Evolutionary conservation across 1,140 invertebrate genomes (phyloP).

Genomic region (Danaus melanippus): DNA sequence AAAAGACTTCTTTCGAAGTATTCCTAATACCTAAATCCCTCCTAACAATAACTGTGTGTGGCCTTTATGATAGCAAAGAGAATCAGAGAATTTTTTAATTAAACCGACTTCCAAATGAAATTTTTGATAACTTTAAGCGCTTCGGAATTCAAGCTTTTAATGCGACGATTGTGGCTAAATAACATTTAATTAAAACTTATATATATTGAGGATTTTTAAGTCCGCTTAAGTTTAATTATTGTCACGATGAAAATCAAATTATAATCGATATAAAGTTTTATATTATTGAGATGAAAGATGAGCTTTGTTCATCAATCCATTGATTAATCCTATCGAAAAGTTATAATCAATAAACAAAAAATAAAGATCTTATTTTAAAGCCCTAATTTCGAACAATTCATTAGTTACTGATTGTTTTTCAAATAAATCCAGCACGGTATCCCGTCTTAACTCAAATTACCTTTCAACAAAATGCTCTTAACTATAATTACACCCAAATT

Average conservation of each 20-base stretch:
- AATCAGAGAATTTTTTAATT: background rate
- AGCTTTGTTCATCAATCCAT: no score
- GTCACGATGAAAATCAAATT: no score
- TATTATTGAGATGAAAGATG: no score
- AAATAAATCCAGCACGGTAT: slow-evolving; percentile 42
- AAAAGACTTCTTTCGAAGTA: slow-evolving; percentile 35
- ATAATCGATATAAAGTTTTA: no score
- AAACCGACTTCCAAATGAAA: background rate
- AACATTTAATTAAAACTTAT: no score
- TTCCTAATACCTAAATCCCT: slow-evolving; percentile 30
- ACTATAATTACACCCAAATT: slow-evolving; percentile 57
- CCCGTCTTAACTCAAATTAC: slow-evolving; percentile 51
- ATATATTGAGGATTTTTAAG: no score
- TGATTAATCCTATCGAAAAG: no score
- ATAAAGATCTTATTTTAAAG: no score
- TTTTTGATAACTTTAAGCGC: slow-evolving; percentile 1
- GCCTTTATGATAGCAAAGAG: background rate
- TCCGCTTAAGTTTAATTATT: no score
- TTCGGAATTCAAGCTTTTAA: background rate
- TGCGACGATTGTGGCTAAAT: no score
- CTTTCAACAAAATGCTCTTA: slow-evolving; percentile 57
- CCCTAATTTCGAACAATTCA: slow-evolving; percentile 16
- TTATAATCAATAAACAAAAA: no score
- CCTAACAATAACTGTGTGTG: slow-evolving; percentile 26
- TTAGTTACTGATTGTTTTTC: slow-evolving; percentile 32